These are phyloP conservation scores for Grantiella picta DNA, from an alignment of 2,113 vertebrate genomes.

Conservation along the genomic window DNA sequence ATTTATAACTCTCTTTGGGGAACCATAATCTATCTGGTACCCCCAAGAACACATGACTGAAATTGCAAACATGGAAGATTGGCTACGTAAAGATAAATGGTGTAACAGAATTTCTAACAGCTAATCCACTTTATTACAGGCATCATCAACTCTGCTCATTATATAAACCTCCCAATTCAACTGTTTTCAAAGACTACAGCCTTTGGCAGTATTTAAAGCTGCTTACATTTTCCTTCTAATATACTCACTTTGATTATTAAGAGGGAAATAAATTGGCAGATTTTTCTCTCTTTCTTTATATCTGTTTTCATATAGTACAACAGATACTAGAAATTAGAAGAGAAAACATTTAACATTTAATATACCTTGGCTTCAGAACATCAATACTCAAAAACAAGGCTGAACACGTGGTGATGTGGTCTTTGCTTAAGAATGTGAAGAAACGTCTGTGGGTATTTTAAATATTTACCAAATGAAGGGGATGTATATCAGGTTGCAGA, in stretches of 20 bases:
- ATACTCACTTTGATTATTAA: conserved; percentile 36
- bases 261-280: neutral
- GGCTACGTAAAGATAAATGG: neutral
- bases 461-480: conserved; percentile 48
- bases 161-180: conserved; percentile 1
- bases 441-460: conserved; percentile 31
- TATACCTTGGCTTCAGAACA: neutral
- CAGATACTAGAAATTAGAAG: neutral
- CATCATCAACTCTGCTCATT: conserved; percentile 16
- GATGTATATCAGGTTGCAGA: neutral
- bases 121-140: conserved; percentile 25
- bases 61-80: neutral
- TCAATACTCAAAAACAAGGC: neutral
- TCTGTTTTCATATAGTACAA: neutral
- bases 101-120: neutral
- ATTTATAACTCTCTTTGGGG: neutral
- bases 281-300: neutral
- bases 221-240: conserved; percentile 34
- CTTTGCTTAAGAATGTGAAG: conserved; percentile 24
- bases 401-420: neutral
- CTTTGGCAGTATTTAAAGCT: conserved; percentile 1
- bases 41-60: neutral
- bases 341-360: conserved; percentile 45
- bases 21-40: neutral
- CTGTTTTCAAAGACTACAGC: neutral